These are phyloP conservation scores for Myopa tessellatipennis DNA, from an alignment of 2,888 invertebrate genomes.

Conservation along the genomic window DNA sequence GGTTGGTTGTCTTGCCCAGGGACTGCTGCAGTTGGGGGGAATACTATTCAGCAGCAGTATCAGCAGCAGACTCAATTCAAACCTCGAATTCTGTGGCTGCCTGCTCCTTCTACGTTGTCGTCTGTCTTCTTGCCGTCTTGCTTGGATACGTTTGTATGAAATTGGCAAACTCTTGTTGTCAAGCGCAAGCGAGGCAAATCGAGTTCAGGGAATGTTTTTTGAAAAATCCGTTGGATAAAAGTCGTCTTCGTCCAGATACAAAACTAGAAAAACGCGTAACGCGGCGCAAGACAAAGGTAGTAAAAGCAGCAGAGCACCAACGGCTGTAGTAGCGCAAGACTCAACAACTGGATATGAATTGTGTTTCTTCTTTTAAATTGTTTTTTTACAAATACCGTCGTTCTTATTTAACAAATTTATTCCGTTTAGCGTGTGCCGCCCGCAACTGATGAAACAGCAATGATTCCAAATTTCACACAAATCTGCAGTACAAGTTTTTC, in stretches of 20 bases:
- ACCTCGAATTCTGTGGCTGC: constrained; percentile 16
- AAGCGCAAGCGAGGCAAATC: constrained; percentile 23
- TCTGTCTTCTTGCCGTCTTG: constrained; percentile 21
- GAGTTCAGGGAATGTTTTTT: background rate
- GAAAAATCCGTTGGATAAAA: constrained; percentile 26
- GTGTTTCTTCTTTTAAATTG: background rate
- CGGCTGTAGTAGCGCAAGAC: background rate
- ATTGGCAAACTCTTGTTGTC: constrained; percentile 14
- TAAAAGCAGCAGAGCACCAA: background rate
- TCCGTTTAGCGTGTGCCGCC: constrained; percentile 4
- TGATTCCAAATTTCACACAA: constrained; percentile 1
- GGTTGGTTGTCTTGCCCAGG: constrained; percentile 22
- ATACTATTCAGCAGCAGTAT: constrained; percentile 13
- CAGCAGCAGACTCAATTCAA: constrained; percentile 19
- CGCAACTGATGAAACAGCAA: constrained; percentile 29
- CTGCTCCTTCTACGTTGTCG: constrained; percentile 18
- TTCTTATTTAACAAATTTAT: background rate
- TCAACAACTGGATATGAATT: constrained; percentile 11
- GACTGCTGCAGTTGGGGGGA: constrained; percentile 3
- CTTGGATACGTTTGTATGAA: constrained; percentile 14
- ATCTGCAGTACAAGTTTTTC: background rate
- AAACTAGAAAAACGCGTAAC: constrained; percentile 24
- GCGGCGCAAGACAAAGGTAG: constrained; percentile 3
- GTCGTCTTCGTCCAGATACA: constrained; percentile 23
- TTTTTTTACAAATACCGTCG: background rate